These are phyloP conservation scores for Pollicipes pollicipes DNA, from an alignment of 1,140 invertebrate genomes.

Conservation along the genomic window DNA sequence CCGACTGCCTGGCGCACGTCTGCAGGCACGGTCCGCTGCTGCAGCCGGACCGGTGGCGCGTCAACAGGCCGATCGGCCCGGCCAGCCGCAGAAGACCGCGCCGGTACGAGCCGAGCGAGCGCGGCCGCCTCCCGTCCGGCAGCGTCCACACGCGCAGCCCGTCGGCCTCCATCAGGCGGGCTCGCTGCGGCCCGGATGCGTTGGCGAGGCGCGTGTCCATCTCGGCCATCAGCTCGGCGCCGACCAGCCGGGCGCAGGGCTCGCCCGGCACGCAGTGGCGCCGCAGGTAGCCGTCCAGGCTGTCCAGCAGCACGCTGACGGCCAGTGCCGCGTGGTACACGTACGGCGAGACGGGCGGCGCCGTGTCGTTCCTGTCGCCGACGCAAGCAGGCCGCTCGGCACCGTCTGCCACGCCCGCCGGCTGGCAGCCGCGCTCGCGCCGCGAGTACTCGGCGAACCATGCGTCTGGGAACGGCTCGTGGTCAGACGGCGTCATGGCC, in stretches of 20 bases:
- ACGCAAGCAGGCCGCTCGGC: constrained; percentile 27
- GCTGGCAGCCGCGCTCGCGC: constrained; percentile 25
- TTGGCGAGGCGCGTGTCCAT: constrained; percentile 16
- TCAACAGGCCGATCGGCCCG: constrained; percentile 15
- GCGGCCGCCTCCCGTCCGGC: constrained; percentile 19
- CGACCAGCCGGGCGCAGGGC: constrained; percentile 17
- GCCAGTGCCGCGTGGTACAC: constrained; percentile 29
- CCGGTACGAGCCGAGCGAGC: constrained; percentile 20
- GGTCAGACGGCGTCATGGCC: constrained; percentile 23
- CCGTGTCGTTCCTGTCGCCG: constrained; percentile 26
- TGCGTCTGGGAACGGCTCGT: constrained; percentile 24
- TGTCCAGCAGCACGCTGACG: constrained; percentile 27
- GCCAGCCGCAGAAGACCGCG: constrained; percentile 22
- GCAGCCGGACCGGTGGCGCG: constrained; percentile 20
- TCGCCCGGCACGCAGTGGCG: constrained; percentile 19
- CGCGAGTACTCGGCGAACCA: constrained; percentile 34
- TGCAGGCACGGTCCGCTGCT: constrained; percentile 22
- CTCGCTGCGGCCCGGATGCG: constrained; percentile 23
- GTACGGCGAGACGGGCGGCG: constrained; percentile 26
- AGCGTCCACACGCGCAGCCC: constrained; percentile 18
- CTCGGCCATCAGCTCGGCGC: constrained; percentile 16
- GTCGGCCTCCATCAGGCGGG: constrained; percentile 23
- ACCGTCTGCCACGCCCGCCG: constrained; percentile 22
- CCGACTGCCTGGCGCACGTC: constrained; percentile 20
- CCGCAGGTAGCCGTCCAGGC: constrained; percentile 23